A percentile compares a stretch with the other conserved stretches of the same genome.
Evolutionary conservation across 2,113 vertebrate species (phyloP).

Genomic region (Strigops habroptila): DNA sequence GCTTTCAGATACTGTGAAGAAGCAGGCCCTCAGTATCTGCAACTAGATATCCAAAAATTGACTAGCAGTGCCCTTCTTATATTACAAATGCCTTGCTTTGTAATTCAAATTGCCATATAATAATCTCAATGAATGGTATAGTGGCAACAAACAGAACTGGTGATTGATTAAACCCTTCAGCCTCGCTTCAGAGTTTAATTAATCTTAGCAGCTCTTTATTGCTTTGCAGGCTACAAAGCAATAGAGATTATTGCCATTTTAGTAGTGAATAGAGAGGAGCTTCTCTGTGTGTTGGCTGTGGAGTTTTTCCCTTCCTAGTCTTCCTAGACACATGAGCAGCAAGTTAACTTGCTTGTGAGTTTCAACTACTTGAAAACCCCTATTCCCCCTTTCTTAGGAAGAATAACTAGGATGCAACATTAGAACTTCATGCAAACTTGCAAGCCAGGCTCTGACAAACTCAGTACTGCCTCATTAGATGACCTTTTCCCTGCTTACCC

Average conservation of each 20-base stretch:
- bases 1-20: background rate
- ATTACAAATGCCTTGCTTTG: background rate
- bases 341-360: background rate
- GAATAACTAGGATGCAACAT: accelerated
- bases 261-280: background rate
- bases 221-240: constrained; percentile 5
- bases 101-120: background rate
- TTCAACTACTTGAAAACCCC: background rate
- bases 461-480: background rate
- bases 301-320: background rate
- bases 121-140: background rate
- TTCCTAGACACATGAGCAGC: background rate
- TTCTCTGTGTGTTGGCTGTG: background rate
- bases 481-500: background rate
- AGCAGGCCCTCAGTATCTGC: background rate
- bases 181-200: constrained; percentile 38
- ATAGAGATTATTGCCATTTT: constrained; percentile 1
- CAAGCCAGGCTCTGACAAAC: background rate
- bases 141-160: background rate
- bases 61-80: background rate
- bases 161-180: constrained; percentile 52
- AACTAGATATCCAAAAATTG: background rate
- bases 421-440: background rate
- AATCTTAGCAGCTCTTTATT: constrained; percentile 37
- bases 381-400: background rate